Base-by-base conservation (phyloP, 2,888 invertebrate species). In the Chrysotoxum bicinctum region DNA sequence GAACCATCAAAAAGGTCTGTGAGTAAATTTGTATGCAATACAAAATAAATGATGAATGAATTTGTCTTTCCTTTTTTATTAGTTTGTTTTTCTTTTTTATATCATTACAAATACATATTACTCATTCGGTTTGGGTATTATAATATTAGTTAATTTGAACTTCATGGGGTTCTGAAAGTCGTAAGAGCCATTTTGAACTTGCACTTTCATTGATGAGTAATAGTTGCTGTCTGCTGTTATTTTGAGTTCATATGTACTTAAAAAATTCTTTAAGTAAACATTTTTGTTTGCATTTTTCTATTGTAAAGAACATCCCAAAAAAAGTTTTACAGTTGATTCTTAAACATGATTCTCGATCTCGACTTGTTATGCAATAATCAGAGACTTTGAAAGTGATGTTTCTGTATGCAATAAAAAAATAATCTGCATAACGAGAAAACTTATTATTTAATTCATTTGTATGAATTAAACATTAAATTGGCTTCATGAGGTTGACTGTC, bases 391-490 rank as follows among this genome's bases (percentile, higher is more conserved):
- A 45, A 64, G 30, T 48, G 32, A 45, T 48, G n/a, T 64, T 2
- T 60, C 2, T 23, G 14, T n/a, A 37, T 40, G 60, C 40, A 60
- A 16, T 40, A 23, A 26, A 56, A 56, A 56, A 19, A 21, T 45
- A 16, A 64, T 64, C 12, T 48, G 45, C 64, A 45, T 60, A 40
- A 26, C 40, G n/a, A 58, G 21, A 40, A 60, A 58, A 60, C 9
- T 30, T 43, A 45, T 60, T 64, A 64, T 64, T 64, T 64, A 64
- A 48, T 64, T 64, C 14, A 32, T 64, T 48, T 45, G 21, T 32
- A 64, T 64, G 32, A 64, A 64, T 64, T 64, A 64, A 64, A 64
- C 48, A 64, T 48, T 62, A 43, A 43, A 9, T 40, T 12, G 43
- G 10, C 16, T 16, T 19, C 32, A 43, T 23, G 16, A 23, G 16